Base-by-base conservation (phyloP, 2,888 invertebrate species). In the Athetis lepigone region DNA sequence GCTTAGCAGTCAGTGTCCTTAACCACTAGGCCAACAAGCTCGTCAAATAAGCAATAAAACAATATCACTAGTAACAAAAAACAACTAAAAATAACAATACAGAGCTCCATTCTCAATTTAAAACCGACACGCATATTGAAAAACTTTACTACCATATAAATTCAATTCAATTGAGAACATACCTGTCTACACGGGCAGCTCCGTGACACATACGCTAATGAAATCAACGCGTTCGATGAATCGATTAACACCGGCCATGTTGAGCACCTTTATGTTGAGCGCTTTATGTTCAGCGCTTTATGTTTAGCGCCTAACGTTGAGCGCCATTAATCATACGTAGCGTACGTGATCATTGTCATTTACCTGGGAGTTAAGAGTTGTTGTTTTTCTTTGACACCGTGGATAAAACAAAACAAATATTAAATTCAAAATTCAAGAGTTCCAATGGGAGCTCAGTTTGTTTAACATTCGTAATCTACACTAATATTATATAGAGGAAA, bases 161-260 rank as follows among this genome's bases (percentile, higher is more conserved):
- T 27, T 43, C 52, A 2, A 33, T 19, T 49, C 21, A 69, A 52
- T 62, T 54, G 49, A 25, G 8, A 21, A 8, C 16, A 2, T 36
- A 16, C 23, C 42, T 42, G 33, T 2, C 37, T 23, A 9, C 36
- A 49, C 9, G 36, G 23, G 18, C 18, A 33, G 33, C n/a, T 42
- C 21, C 23, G 39, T 62, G 37, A 56, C 39, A 65, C 59, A 13
- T 13, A 4, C 16, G 25, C 8, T 79, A 83, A 85, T 85, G 65
- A 77, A 85, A 85, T 87, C 80, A 84, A 70, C 79, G 70, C 75
- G 74, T 72, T 63, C 74, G 66, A 59, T 80, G 70, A 76, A 74
- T 80, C 79, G 72, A 74, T 83, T 77, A 79, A 72, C 77, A 58
- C 56, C 18, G 46, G 50, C 42, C 43, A 45, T 55, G 58, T 39